Conservation (phyloP, 2,888 invertebrate species). For the Argyresthia albistria region DNA sequence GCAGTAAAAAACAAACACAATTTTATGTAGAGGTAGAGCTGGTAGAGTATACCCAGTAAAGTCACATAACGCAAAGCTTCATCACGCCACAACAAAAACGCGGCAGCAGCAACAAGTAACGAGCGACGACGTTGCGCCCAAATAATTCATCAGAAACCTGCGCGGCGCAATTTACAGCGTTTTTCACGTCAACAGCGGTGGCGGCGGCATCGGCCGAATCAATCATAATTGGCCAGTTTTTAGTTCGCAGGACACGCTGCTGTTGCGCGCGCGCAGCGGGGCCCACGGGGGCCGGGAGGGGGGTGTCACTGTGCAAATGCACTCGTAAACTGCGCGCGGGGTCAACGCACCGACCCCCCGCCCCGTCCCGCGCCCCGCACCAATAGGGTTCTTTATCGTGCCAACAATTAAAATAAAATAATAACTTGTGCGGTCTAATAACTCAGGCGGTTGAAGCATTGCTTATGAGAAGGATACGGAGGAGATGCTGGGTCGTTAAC, state of each 20-base stretch:
- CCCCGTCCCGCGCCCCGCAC: slow-evolving; percentile 13
- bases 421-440: too few relatives aligned
- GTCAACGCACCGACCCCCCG: slow-evolving; percentile 48
- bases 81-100: too few relatives aligned
- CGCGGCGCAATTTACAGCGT: slow-evolving; percentile 1
- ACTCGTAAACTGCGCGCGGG: slow-evolving; percentile 61
- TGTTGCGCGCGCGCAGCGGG: not conserved
- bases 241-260: slow-evolving; percentile 1
- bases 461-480: too few relatives aligned
- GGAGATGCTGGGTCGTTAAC: too few relatives aligned
- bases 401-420: not conserved
- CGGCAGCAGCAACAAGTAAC: not conserved
- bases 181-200: slow-evolving; percentile 1
- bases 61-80: too few relatives aligned
- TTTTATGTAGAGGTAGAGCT: too few relatives aligned
- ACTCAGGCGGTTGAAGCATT: too few relatives aligned
- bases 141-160: not conserved
- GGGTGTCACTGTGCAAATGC: slow-evolving; percentile 69
- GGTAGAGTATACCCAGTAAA: too few relatives aligned
- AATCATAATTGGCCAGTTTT: slow-evolving; percentile 57
- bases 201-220: slow-evolving; percentile 26
- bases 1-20: too few relatives aligned
- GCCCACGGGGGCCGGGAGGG: slow-evolving; percentile 19
- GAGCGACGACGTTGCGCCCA: not conserved
- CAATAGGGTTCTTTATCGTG: not conserved